Evolutionary conservation across 23 tunicate species (phyloP), one percentile per base, ranked within the genome.

Genomic region (Ascidia mentula): DNA sequence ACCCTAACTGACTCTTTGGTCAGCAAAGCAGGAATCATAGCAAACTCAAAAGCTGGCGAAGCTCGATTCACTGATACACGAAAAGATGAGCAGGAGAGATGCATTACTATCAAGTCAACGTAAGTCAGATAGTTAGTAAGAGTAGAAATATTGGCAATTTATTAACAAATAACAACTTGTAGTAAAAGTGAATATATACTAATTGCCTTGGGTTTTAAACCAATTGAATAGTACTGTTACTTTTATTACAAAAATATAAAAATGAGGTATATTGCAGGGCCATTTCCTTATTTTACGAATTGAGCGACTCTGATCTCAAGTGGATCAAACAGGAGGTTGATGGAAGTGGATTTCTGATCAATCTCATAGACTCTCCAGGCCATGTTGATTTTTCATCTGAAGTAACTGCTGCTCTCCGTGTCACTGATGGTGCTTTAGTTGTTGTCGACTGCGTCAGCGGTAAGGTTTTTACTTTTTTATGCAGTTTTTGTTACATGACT

Each of bases 311-410:
- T 37, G 98, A 95, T 37, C 76, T 95, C 88, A 39, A 82, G 74
- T 89, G 90, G 90, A 85, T 95, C 82, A 85, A 85, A 34, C 87
- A 84, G 72, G 82, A 89, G 22, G 77, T 36, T 34, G 85, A 89
- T 46, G 95, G 91, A 72, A 95, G 82, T 69, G 98, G 95, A 72
- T 95, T 95, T 40, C 78, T 95, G 39, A 95, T 95, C 85, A 95
- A 95, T 72, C 78, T 95, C 60, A 95, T 95, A 34, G 98, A 95
- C 69, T 95, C 98, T 31, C 98, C 98, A 0, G 98, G 98, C 24
- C 98, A 95, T 77, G 98, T 95, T 69, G 98, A 95, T 77, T 95
- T 95, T 79, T 95, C 98, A 24, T 95, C 98, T 8, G 98, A 95
- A 65, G 98, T 95, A 18, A 95, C 98, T 18, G 98, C 98, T 72